Base-by-base conservation (phyloP, 1,140 invertebrate species). In the Mycetomoellerius zeteki region DNA sequence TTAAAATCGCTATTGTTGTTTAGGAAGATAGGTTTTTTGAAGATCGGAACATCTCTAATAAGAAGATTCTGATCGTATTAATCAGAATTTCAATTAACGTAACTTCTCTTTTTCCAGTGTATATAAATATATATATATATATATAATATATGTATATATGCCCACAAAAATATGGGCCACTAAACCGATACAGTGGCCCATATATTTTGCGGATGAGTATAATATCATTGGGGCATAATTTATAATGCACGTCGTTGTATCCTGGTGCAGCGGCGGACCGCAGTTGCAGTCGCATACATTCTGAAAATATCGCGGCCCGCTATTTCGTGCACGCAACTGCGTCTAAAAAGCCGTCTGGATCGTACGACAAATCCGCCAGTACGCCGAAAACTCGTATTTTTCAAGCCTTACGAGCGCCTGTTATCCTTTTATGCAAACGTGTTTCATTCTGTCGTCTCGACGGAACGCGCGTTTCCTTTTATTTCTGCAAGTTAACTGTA, bases 301-400 rank as follows among this genome's bases (percentile, higher is more conserved):
- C 89, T 92, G 72, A 88, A 91, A 87, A 89, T 89, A 89, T 78
- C 75, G 19, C 72, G 81, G 82, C 33, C 58, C 67, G 87, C 77
- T 88, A 77, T 86, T 85, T 72, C 80, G 69, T 58, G 27, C 67
- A 47, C 80, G 80, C 50, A 50, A 21, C 24, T 3, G 54, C 37
- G 24, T 50, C 76, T 30, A 87, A 87, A 84, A 88, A 86, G 50
- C 50, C 10, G 12, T 14, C 37, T 27, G 33, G 69, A 62, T 82
- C 24, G 56, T 16, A 19, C 24, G 56, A 80, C 71, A 87, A 84
- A 89, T 65, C 33, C 33, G 64, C 27, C 27, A 43, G 65, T 88
- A 86, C 77, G 64, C 86, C 72, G 72, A 72, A 89, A 50, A 58
- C 50, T 87, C 86, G 27, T 89, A 87, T 87, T 77, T 77, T 60